Percentiles rank a stretch among this genome's conserved stretches.
Conservation (phyloP, 2,797 vertebrate genomes). For the Pseudochirops corinnae region DNA sequence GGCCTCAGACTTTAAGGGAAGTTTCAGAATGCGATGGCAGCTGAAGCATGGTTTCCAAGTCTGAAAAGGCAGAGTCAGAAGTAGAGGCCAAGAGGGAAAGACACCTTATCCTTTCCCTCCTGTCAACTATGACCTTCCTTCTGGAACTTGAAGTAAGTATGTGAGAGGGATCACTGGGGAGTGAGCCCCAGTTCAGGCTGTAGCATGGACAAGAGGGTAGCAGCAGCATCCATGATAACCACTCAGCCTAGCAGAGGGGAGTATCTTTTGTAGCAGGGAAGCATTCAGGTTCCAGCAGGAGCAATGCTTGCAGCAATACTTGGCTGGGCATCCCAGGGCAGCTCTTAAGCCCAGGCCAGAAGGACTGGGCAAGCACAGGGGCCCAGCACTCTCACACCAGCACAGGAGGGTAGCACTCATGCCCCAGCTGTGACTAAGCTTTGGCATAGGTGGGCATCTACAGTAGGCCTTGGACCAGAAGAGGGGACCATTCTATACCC, state of each 20-base stretch:
- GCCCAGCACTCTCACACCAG: not conserved
- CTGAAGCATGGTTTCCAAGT: not conserved
- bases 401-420: not conserved
- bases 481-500: not conserved
- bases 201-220: not conserved
- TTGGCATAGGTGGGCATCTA: not conserved
- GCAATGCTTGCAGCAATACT: not conserved
- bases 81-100: not conserved
- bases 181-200: not conserved
- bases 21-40: not conserved
- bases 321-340: no score
- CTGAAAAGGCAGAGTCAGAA: not conserved
- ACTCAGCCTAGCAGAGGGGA: not conserved
- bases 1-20: not conserved
- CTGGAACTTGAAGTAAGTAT: not conserved
- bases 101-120: not conserved
- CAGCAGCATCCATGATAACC: not conserved
- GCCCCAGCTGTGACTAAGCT: not conserved
- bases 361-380: not conserved
- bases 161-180: not conserved
- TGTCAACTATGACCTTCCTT: not conserved
- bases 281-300: not conserved
- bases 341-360: not conserved
- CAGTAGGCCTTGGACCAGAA: not conserved
- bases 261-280: not conserved